Conservation (phyloP, 2,797 vertebrate species). For the Hypotaenidia philippensis region DNA sequence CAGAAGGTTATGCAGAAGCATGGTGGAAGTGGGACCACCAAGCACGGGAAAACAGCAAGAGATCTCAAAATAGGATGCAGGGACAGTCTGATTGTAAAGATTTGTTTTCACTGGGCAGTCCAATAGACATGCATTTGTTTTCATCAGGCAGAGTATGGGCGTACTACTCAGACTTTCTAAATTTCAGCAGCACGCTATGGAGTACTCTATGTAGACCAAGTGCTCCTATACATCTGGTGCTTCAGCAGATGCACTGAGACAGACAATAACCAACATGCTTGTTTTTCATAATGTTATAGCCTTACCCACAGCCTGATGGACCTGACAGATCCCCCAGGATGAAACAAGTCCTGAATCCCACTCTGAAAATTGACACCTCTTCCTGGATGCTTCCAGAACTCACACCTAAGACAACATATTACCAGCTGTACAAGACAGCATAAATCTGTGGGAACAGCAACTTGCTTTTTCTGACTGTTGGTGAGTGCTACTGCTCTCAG, state of each 20-base stretch:
- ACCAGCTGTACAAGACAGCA: not conserved
- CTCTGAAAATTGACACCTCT: not conserved
- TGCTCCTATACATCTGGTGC: not conserved
- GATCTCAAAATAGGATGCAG: fast-evolving
- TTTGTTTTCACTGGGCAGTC: not conserved
- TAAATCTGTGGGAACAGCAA: not conserved
- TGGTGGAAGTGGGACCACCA: not conserved
- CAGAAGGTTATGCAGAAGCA: not conserved
- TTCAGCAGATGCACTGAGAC: not conserved
- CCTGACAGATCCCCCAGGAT: not conserved
- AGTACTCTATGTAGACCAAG: not conserved
- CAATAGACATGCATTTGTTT: not conserved
- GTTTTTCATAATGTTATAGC: fast-evolving
- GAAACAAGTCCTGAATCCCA: not conserved
- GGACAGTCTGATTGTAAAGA: not conserved
- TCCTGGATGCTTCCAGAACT: not conserved
- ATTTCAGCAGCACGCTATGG: not conserved
- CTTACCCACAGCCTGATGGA: not conserved
- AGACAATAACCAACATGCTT: fast-evolving
- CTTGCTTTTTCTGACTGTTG: not conserved
- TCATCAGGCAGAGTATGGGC: not conserved
- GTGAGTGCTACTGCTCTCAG: not conserved
- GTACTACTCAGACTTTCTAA: not conserved
- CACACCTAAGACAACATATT: not conserved
- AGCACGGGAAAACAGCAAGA: not conserved